These are phyloP conservation scores for Malurus cyaneus DNA, from an alignment of 2,113 vertebrate species.

Conservation along the genomic window DNA sequence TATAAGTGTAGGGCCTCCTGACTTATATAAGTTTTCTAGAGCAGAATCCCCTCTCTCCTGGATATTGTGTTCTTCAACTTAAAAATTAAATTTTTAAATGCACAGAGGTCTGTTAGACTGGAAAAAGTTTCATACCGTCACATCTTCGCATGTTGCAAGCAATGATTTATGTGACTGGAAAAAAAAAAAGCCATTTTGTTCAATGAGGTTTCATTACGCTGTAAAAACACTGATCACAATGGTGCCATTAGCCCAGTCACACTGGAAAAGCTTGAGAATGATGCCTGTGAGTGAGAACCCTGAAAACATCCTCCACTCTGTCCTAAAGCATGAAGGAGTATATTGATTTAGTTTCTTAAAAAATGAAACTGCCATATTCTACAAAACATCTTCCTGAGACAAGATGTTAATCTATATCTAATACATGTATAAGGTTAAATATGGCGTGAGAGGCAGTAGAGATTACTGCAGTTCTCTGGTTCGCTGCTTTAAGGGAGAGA, in stretches of 20 bases:
- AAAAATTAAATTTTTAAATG: not conserved
- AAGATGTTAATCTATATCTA: conserved; percentile 74
- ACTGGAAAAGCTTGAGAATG: not conserved
- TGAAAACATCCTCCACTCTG: not conserved
- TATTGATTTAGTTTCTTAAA: conserved; percentile 35
- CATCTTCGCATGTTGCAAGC: not conserved
- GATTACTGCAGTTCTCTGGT: conserved; percentile 59
- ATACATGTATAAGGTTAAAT: conserved; percentile 72
- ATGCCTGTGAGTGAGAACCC: not conserved
- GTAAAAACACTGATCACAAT: not conserved
- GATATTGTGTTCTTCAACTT: not conserved
- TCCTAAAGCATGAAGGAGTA: conserved; percentile 17
- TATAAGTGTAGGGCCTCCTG: not conserved
- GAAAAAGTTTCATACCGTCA: not conserved
- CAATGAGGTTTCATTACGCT: not conserved
- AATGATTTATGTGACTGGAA: conserved; percentile 23
- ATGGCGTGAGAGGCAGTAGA: conserved; percentile 65
- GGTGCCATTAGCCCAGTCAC: not conserved
- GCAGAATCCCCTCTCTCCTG: not conserved
- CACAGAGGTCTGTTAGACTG: not conserved
- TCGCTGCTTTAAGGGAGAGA: conserved; percentile 67
- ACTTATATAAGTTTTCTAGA: not conserved
- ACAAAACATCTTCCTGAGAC: conserved; percentile 59
- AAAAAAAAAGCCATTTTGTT: conserved; percentile 15
- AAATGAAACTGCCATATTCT: conserved; percentile 22